A percentile compares a stretch with the other conserved stretches of the same genome.
These are phyloP conservation scores for Steinernema feltiae DNA, from an alignment of 1,140 invertebrate genomes.

Conservation along the genomic window DNA sequence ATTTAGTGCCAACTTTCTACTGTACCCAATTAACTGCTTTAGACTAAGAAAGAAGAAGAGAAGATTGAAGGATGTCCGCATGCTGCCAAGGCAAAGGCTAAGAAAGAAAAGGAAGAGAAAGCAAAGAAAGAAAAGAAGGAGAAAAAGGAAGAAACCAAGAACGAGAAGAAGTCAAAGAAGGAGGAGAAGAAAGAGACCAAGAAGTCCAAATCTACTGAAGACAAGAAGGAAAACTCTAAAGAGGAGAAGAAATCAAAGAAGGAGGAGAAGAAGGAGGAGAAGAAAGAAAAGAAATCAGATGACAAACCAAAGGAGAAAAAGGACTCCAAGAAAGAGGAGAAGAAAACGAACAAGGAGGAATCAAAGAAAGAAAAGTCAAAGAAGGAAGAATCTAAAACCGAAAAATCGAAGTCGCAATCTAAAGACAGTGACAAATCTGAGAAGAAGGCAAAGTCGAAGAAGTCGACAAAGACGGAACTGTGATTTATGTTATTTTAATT, in stretches of 20 bases:
- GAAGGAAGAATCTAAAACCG: background rate
- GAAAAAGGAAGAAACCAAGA: slow-evolving; percentile 30
- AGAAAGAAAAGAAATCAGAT: slow-evolving; percentile 28
- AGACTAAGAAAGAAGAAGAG: slow-evolving; percentile 19
- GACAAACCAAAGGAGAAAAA: slow-evolving; percentile 7
- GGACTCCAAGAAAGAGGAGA: background rate
- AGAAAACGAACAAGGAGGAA: slow-evolving; percentile 25
- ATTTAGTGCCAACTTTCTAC: slow-evolving; percentile 23
- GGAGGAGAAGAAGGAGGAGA: slow-evolving; percentile 31
- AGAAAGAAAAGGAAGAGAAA: slow-evolving; percentile 28
- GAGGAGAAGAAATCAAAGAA: slow-evolving; percentile 33
- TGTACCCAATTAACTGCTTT: slow-evolving; percentile 16
- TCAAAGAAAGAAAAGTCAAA: slow-evolving; percentile 24
- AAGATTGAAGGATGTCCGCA: slow-evolving; percentile 13
- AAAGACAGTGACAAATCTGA: background rate
- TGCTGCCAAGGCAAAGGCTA: slow-evolving; percentile 20
- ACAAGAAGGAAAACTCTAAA: slow-evolving; percentile 28
- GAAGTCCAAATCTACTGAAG: background rate
- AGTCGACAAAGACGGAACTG: background rate
- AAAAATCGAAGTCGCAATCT: background rate
- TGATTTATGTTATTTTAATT: slow-evolving; percentile 4
- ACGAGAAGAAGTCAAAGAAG: background rate
- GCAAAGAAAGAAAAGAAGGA: slow-evolving; percentile 25
- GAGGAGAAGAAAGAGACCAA: background rate
- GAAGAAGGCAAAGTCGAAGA: background rate